Conservation (phyloP, 2,113 vertebrate species). For the Apistogramma diplotaenia region DNA sequence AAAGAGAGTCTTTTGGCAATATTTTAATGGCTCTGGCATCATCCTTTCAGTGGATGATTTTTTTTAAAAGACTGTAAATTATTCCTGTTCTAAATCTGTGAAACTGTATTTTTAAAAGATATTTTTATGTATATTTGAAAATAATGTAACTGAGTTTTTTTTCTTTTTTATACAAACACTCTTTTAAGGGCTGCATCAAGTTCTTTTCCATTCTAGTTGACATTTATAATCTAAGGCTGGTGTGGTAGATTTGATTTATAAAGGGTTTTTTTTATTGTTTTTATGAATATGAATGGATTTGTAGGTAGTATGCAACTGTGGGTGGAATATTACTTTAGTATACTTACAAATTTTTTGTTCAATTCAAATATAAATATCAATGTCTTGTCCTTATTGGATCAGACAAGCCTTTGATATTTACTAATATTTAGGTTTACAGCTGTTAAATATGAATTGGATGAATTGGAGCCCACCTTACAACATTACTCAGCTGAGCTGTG, state of each 20-base stretch:
- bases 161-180: neutral
- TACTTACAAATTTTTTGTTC: accelerated
- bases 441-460: neutral
- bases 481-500: neutral
- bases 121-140: neutral
- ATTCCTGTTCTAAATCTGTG: neutral
- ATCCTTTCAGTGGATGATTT: neutral
- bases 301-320: neutral
- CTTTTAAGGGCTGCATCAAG: neutral
- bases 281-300: neutral
- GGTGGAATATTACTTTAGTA: neutral
- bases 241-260: neutral
- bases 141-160: no score
- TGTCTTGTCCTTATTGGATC: neutral
- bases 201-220: neutral
- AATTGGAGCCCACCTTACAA: neutral
- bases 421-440: neutral
- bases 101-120: neutral
- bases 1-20: neutral
- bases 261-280: neutral
- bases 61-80: no score
- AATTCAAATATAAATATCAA: neutral
- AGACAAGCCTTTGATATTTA: neutral
- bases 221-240: neutral
- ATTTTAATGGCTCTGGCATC: neutral